Percentiles rank a stretch among this genome's conserved stretches.
These are phyloP conservation scores for Lordiphosa stackelbergi DNA, from an alignment of 1,140 invertebrate species.

Conservation along the genomic window DNA sequence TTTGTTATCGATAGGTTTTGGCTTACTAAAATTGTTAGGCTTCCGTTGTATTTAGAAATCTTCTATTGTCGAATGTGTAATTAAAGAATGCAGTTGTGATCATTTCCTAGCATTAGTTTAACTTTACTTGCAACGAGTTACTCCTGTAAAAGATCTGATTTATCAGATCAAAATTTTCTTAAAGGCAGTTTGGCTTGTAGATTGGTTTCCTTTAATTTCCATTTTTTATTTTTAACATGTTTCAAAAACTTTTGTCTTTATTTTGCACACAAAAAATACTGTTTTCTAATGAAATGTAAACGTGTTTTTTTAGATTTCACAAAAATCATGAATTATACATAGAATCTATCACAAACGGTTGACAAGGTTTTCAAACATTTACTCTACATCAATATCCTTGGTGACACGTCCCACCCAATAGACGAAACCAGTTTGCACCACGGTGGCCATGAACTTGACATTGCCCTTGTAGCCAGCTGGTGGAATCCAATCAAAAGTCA, in stretches of 20 bases:
- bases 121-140: no score
- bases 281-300: conserved; percentile 22
- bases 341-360: conserved; percentile 53
- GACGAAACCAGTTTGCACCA: conserved; percentile 75
- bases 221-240: conserved; percentile 11
- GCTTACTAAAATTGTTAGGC: no score
- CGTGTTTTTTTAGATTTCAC: conserved; percentile 19
- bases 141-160: no score
- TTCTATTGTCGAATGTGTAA: no score
- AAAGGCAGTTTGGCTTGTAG: no score
- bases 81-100: no score
- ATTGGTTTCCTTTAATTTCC: no score
- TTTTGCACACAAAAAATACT: conserved; percentile 55
- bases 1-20: no score
- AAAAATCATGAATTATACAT: conserved; percentile 30
- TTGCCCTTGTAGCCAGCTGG: conserved; percentile 71
- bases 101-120: no score
- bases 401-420: conserved; percentile 77
- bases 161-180: no score
- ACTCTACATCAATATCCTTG: conserved; percentile 61
- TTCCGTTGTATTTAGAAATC: no score
- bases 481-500: conserved; percentile 71
- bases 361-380: conserved; percentile 20
- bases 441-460: conserved; percentile 76
- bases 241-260: conserved; percentile 36